Conservation (phyloP, 2,888 invertebrate species). For the Crossocerus cetratus region DNA sequence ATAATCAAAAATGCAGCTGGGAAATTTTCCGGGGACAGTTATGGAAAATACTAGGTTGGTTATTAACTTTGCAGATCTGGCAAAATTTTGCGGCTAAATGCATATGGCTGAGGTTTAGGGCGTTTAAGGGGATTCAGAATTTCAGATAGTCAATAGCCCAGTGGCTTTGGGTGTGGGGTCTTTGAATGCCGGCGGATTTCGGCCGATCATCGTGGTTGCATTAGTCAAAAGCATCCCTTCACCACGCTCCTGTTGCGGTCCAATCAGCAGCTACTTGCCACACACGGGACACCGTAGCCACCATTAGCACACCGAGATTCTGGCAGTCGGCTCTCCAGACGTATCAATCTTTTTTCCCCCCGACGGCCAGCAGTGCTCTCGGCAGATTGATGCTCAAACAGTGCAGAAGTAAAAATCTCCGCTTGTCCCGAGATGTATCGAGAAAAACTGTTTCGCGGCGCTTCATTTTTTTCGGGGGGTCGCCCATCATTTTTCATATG, state of each 20-base stretch:
- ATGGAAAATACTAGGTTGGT: too few relatives aligned
- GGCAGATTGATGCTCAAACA: conserved; percentile 25
- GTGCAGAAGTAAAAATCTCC: conserved; percentile 24
- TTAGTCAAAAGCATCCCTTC: not conserved
- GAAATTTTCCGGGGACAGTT: too few relatives aligned
- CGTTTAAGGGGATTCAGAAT: too few relatives aligned
- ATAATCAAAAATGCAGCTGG: too few relatives aligned
- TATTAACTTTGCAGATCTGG: too few relatives aligned
- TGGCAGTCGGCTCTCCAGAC: not conserved
- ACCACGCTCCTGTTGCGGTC: not conserved
- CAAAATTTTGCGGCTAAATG: too few relatives aligned
- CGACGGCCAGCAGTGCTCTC: not conserved
- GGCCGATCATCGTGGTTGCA: not conserved
- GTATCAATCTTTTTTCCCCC: conserved; percentile 30
- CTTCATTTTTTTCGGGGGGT: conserved; percentile 29
- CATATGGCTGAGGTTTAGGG: too few relatives aligned
- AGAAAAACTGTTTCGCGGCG: conserved; percentile 3
- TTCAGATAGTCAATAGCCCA: too few relatives aligned
- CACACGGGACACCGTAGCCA: not conserved
- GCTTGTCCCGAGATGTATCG: conserved; percentile 6
- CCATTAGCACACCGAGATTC: conserved; percentile 19
- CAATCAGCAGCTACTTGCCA: conserved; percentile 10
- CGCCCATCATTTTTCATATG: conserved; percentile 42
- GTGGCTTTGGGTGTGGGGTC: too few relatives aligned
- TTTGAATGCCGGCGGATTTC: too few relatives aligned